Evolutionary conservation across 2,888 invertebrate species (phyloP), one percentile per base, ranked within the genome.

Genomic region (Pardosa pseudoannulata): DNA sequence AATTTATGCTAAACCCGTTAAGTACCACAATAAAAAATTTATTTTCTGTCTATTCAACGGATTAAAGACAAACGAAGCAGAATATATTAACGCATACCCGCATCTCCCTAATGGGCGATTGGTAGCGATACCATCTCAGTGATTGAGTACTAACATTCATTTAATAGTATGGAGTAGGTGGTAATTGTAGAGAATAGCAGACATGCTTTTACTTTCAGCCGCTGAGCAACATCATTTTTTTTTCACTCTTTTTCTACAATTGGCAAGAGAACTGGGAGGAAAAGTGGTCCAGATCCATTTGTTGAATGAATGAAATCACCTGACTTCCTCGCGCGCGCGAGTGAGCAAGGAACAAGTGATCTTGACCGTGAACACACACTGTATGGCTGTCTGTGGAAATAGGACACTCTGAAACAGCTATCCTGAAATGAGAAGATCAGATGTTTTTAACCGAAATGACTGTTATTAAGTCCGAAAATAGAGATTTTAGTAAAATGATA

Each of bases 271-370:
- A 23, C 13, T 65, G 29, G 2, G 31, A 16, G 36, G 32, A 36
- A 65, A 73, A 72, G 79, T 72, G 71, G 67, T 36, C 9, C 64
- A 80, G 80, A 67, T 73, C n/a, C 46, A 64, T 31, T 36, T 41
- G 72, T 64, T 65, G 29, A 73, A 29, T 73, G 46, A 67, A n/a
- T n/a, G n/a, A n/a, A 41, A 68, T 79, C 65, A 41, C n/a, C 19
- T 27, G 50, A 65, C 56, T 80, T 74, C 74, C 79, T 79, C 50
- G n/a, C 31, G 36, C 3, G n/a, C n/a, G n/a, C n/a, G n/a, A n/a
- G n/a, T n/a, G n/a, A n/a, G 23, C 3, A 56, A 56, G 23, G 23
- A 36, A 23, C 56, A 11, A 2, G 1, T 56, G 56, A 56, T 23
- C 56, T 56, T 56, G 56, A 56, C 56, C 56, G 56, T 56, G 56